Base-by-base conservation (phyloP, 92 coral and sea anemone species). In the Epizoanthus fatuus region DNA sequence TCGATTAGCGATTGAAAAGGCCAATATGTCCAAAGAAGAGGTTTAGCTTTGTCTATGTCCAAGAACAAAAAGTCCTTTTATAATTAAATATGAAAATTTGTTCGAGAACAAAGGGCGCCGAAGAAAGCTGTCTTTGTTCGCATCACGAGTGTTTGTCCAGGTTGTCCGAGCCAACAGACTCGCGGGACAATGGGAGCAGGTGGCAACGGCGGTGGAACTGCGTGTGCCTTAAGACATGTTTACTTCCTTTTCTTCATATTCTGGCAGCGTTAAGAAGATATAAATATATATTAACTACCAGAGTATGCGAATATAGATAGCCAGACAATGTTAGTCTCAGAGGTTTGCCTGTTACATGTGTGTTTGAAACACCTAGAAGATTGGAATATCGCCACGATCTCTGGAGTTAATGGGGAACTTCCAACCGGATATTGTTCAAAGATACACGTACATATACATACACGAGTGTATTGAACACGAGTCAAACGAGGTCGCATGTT, bases 31-130 rank as follows among this genome's bases (percentile, higher is more conserved):
- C 38, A 59, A 59, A 77, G 55, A 77, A 77, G 69, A 59, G 69
- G 11, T 40, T 29, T 40, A 2, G 82, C 69, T 58, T 77, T 60
- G 82, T 60, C 82, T 59, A 19, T 17, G 17, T 13, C 63, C 70
- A 77, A 37, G 72, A 66, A 66, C 72, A 66, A 66, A 77, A 11
- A 22, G 56, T 20, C 38, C 51, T 77, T 53, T 39, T 77, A 40
- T 77, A 77, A 77, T 77, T 77, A 77, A 77, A 77, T 59, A 77
- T 77, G 82, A 58, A 77, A 60, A 77, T 55, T 59, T 53, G 82
- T 59, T 44, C 39, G 16, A 9, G 70, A 77, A 77, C 70, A 77
- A 77, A 77, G 70, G 55, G 38, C 69, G 70, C 69, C 40, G 82
- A 77, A 77, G 51, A 60, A 77, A 60, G 55, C 11, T 57, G 40